Conservation (phyloP, 2,113 vertebrate species). For the Rousettus leschenaultii region DNA sequence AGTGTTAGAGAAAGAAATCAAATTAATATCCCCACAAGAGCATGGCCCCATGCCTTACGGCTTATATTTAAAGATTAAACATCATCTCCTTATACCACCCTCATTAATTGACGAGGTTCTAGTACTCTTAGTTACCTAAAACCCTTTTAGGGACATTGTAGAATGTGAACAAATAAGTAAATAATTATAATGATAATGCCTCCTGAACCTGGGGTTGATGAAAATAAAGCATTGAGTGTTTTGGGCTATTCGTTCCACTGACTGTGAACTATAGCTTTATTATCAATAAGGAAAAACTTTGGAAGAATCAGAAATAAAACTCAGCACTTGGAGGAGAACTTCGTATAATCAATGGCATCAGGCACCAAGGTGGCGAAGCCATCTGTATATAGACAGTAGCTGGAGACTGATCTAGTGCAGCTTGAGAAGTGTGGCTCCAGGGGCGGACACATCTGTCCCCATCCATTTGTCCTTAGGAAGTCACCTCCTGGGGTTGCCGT, state of each 20-base stretch:
- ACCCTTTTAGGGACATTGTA: background rate
- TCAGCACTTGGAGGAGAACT: background rate
- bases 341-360: no score
- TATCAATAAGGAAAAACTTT: background rate
- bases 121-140: background rate
- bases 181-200: background rate
- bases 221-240: background rate
- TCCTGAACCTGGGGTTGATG: background rate
- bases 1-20: background rate
- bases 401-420: accelerated
- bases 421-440: accelerated
- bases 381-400: accelerated
- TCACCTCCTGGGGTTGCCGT: accelerated
- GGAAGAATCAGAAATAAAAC: background rate
- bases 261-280: accelerated
- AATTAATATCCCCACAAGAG: background rate
- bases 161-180: background rate
- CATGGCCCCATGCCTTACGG: background rate
- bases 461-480: accelerated
- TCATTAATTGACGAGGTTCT: background rate
- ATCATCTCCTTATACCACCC: background rate
- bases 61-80: conserved; percentile 29
- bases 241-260: accelerated
- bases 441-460: accelerated
- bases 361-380: no score